Percentiles rank a stretch among this genome's conserved stretches.
Conservation (phyloP, 2,113 vertebrate species). For the Sylvietta virens region DNA sequence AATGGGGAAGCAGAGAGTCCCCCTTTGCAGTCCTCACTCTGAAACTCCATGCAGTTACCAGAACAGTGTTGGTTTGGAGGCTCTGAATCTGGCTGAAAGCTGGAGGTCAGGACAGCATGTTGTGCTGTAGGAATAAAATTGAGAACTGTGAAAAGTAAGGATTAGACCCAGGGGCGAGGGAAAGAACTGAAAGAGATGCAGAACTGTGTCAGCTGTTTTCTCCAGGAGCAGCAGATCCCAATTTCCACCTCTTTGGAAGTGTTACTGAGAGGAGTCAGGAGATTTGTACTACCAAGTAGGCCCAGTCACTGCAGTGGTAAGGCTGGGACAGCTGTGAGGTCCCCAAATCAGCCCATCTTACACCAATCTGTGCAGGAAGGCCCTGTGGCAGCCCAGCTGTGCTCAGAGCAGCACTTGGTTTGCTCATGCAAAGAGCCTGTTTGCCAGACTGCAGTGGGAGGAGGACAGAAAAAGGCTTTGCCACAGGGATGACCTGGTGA, state of each 20-base stretch:
- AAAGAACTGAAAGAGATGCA: neutral
- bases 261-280: neutral
- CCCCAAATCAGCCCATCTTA: neutral
- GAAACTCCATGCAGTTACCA: accelerated
- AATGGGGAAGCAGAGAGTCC: neutral
- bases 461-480: neutral
- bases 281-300: neutral
- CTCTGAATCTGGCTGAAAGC: neutral
- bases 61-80: neutral
- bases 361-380: neutral
- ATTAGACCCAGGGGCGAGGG: neutral
- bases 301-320: neutral
- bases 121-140: neutral
- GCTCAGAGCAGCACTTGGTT: neutral
- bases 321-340: neutral
- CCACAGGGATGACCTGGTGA: neutral
- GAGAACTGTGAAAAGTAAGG: neutral
- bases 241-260: neutral
- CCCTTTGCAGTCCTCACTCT: neutral
- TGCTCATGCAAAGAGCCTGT: neutral
- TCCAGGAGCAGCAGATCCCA: neutral
- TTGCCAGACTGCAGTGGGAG: neutral
- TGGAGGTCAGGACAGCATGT: neutral
- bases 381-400: neutral
- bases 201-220: neutral